Evolutionary conservation across 2,888 invertebrate genomes (phyloP).

Genomic region (Cheilosia vulpina): DNA sequence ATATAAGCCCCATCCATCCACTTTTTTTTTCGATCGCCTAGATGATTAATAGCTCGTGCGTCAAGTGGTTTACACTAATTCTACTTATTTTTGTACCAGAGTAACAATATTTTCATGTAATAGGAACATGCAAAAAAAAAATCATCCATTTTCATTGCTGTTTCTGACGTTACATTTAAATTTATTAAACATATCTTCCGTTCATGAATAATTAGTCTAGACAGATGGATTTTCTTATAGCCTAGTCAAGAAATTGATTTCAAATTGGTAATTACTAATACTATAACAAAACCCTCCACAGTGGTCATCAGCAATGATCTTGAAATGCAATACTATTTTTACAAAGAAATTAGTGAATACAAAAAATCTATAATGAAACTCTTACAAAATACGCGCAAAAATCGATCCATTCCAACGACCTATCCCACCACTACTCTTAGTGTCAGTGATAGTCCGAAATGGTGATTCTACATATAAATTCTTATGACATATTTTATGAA

Average conservation of each 20-base stretch:
- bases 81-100: not conserved
- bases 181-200: not conserved
- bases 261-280: not conserved
- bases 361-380: not conserved
- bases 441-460: not conserved
- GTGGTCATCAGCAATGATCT: conserved; percentile 25
- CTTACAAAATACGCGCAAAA: not conserved
- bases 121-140: not conserved
- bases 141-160: not conserved
- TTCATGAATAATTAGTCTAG: not conserved
- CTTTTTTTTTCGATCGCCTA: no score
- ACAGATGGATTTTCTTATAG: not conserved
- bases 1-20: no score
- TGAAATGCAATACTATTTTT: not conserved
- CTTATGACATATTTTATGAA: conserved; percentile 8
- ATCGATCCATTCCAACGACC: conserved; percentile 34
- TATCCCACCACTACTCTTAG: conserved; percentile 11
- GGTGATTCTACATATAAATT: not conserved
- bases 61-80: no score
- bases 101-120: not conserved
- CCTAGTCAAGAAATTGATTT: not conserved
- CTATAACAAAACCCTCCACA: conserved; percentile 5
- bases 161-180: not conserved
- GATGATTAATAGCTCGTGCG: no score
- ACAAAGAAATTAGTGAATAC: not conserved